Conservation (phyloP, 2,888 invertebrate genomes). For the Nephrotoma flavescens region DNA sequence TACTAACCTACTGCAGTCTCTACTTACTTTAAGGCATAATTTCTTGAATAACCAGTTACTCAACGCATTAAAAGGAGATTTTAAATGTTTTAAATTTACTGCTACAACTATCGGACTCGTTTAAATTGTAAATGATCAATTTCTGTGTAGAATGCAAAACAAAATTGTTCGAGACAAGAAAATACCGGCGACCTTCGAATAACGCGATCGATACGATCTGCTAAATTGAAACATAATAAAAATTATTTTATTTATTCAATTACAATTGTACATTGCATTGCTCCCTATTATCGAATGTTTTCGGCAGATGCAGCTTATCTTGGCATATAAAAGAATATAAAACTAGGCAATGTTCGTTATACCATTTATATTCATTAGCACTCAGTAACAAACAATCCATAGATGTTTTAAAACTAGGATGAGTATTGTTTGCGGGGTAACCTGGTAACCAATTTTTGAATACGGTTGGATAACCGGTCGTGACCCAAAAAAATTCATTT, state of each 20-base stretch:
- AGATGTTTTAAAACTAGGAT: neutral
- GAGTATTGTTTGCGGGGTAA: neutral
- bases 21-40: neutral
- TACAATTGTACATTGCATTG: neutral
- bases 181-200: neutral
- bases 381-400: neutral
- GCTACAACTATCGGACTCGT: neutral
- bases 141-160: neutral
- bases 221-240: too few species aligned
- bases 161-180: neutral
- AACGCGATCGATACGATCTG: neutral
- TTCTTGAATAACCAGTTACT: neutral
- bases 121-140: neutral
- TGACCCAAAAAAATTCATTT: neutral
- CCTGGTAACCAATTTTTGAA: neutral
- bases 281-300: neutral
- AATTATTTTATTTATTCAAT: neutral
- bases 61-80: neutral
- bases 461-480: neutral
- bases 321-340: neutral
- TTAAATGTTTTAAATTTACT: neutral
- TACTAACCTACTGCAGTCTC: neutral
- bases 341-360: neutral
- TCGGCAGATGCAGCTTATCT: neutral
- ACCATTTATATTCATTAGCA: neutral